Percentiles rank a stretch among this genome's conserved stretches.
These are phyloP conservation scores for Myotis pilosus DNA, from an alignment of 2,797 vertebrate genomes.

Conservation along the genomic window DNA sequence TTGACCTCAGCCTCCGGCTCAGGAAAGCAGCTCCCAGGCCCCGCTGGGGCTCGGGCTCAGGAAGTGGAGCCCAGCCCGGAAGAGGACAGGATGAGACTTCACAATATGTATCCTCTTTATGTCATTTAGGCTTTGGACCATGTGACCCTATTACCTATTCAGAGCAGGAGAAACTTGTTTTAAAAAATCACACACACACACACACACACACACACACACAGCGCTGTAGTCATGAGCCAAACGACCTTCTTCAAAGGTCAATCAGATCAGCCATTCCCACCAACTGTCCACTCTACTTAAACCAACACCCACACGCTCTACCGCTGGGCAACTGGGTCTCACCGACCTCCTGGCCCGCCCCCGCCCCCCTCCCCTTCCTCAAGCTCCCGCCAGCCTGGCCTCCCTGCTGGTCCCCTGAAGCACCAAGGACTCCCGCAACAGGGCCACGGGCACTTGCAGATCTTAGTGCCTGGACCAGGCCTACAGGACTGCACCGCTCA, in stretches of 20 bases:
- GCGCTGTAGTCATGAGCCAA: neutral
- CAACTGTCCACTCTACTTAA: neutral
- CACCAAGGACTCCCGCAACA: neutral
- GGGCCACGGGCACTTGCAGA: neutral
- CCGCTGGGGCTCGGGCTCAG: neutral
- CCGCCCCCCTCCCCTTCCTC: accelerated
- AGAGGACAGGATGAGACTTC: neutral
- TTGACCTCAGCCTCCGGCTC: neutral
- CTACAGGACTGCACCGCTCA: accelerated
- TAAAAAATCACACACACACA: neutral
- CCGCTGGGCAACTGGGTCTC: neutral
- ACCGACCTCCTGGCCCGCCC: neutral
- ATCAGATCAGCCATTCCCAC: neutral
- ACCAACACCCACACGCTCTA: neutral
- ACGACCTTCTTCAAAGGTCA: neutral
- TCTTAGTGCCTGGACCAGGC: neutral
- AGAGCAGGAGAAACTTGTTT: neutral
- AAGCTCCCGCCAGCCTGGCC: neutral
- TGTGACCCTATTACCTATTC: neutral
- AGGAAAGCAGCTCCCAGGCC: neutral
- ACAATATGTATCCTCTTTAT: neutral
- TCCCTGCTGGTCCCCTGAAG: neutral
- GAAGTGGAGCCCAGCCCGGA: too few species aligned
- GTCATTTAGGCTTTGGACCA: neutral
- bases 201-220: too few species aligned